Evolutionary conservation across 2,888 invertebrate species (phyloP), one percentile per base, ranked within the genome.

Genomic region (Ceramica pisi): DNA sequence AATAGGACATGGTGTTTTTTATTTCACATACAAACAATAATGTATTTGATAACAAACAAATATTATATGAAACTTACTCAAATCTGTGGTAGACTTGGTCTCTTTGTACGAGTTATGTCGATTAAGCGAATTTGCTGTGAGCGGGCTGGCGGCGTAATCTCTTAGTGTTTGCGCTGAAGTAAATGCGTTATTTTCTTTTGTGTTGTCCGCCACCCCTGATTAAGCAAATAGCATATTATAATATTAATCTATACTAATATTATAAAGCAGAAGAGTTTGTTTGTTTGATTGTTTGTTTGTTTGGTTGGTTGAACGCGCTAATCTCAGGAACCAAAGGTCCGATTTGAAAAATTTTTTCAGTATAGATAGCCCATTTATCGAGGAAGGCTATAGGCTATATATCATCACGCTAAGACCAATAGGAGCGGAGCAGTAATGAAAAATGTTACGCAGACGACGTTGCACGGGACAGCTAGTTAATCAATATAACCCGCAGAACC

Each of bases 61-160:
- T 56, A 67, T 8, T 68, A 56, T 46, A 55, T 62, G 23, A 67
- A 70, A 94, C 95, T 94, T 91, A 95, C 95, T 80, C 71, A 94
- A 87, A 74, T 93, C 92, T 59, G 90, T 91, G 21, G 91, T 90
- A 62, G 93, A 92, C 87, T 95, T 96, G 62, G 93, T 90, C 89
- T 96, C 96, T 89, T 96, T 96, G 79, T 94, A 96, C 19, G 96
- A 96, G 86, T 96, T 95, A 87, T 96, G 96, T 84, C 96, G 89
- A 87, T 94, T 95, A 87, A 96, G 92, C 81, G 94, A 84, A 77
- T 88, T 90, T 66, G 90, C 83, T 69, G 92, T 87, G 81, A 90
- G 84, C 61, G 91, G 89, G 82, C 89, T 90, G 82, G 92, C 89
- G 69, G 92, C 85, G 84, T 93, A 95, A 84, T 95, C 93, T 70